phyloP scores from a whole-genome alignment of 92 coral and sea anemone species.

The Chrysogorgia sp. region DNA sequence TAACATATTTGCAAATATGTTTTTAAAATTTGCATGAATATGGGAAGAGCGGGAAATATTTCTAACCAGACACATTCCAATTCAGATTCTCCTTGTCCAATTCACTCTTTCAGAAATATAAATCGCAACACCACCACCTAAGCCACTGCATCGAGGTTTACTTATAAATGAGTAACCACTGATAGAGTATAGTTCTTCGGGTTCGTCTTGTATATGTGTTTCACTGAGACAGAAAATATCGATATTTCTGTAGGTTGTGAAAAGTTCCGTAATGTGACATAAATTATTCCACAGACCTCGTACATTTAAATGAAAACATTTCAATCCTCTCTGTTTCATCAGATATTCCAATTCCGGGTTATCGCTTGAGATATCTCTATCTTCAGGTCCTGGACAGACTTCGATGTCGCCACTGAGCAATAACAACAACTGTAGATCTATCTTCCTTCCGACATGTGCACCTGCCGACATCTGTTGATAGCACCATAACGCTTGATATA shows the following conservation, averaged over 20 bases:
- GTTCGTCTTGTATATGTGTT: conserved; percentile 20
- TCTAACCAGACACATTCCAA: conserved; percentile 14
- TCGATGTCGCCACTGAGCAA: conserved; percentile 16
- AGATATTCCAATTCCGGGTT: neutral
- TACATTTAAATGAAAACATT: conserved; percentile 30
- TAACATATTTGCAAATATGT: conserved; percentile 3
- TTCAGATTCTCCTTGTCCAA: conserved; percentile 30
- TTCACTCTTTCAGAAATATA: conserved; percentile 16
- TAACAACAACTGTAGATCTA: too few relatives aligned
- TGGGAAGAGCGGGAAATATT: conserved; percentile 1
- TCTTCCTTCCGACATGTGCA: neutral
- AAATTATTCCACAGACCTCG: conserved; percentile 22
- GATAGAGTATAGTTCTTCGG: conserved; percentile 10
- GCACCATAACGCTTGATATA: conserved; percentile 11
- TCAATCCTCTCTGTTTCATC: conserved; percentile 19
- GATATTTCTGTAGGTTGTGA: neutral
- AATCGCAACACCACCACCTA: conserved; percentile 11
- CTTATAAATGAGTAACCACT: conserved; percentile 20
- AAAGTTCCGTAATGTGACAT: conserved; percentile 10
- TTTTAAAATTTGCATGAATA: conserved; percentile 13
- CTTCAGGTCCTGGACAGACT: conserved; percentile 14
- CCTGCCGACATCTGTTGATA: conserved; percentile 5
- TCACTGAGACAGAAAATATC: neutral
- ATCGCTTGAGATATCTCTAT: neutral
- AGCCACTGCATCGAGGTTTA: neutral